Percentiles rank a stretch among this genome's conserved stretches.
Conservation (phyloP, 2,797 vertebrate genomes). For the Notoglanidium macrostoma region DNA sequence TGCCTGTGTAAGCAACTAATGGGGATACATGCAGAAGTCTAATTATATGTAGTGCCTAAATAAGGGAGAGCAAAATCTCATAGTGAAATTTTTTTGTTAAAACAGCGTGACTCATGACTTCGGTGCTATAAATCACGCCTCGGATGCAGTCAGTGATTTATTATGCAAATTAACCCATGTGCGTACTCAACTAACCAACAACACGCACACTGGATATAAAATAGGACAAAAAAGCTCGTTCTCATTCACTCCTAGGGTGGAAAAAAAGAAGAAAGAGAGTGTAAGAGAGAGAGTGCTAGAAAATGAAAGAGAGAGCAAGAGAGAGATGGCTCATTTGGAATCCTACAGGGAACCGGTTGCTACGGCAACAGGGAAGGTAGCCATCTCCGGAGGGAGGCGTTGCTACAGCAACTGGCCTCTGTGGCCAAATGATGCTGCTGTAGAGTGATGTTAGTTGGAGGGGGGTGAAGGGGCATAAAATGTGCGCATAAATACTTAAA, state of each 20-base stretch:
- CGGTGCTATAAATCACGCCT: neutral
- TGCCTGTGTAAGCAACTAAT: neutral
- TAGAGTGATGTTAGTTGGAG: constrained; percentile 61
- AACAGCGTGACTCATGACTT: constrained; percentile 7
- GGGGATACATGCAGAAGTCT: no score
- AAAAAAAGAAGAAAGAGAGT: constrained; percentile 12
- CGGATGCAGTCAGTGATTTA: neutral
- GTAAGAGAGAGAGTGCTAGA: constrained; percentile 30
- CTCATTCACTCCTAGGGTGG: constrained; percentile 31
- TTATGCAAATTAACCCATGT: constrained; percentile 34
- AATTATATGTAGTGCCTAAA: neutral
- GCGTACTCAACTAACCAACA: constrained; percentile 7
- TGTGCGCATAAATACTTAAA: constrained; percentile 50
- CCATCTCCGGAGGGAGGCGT: constrained; percentile 79
- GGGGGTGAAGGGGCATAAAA: constrained; percentile 50
- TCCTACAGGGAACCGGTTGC: constrained; percentile 81
- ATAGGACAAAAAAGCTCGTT: constrained; percentile 38
- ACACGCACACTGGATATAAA: constrained; percentile 42
- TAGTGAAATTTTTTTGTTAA: neutral
- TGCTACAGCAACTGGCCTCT: constrained; percentile 77
- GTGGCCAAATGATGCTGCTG: constrained; percentile 77
- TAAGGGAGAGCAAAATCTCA: neutral
- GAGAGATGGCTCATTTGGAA: constrained; percentile 71
- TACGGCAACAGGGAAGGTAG: constrained; percentile 81
- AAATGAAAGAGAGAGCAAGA: constrained; percentile 54